Conservation (phyloP, 30 jellyfish, hydroid and myxozoan genomes). For the Pseudorhiza aurosa region DNA sequence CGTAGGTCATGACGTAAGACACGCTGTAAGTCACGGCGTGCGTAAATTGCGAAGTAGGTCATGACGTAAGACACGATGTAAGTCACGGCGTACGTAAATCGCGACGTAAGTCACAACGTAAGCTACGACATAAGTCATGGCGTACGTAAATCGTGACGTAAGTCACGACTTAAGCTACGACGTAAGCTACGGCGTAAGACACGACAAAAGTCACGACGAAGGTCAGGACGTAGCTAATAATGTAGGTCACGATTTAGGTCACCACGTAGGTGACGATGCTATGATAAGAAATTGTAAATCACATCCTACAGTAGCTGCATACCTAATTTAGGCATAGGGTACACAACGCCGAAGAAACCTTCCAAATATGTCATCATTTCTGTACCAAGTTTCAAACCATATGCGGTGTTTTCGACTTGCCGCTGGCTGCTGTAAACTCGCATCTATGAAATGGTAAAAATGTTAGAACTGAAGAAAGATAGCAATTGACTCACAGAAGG, state of each 20-base stretch:
- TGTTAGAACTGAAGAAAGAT: no score
- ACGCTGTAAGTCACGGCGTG: neutral
- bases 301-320: no score
- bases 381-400: conserved; percentile 64
- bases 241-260: no score
- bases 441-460: conserved; percentile 50
- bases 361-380: conserved; percentile 82
- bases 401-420: conserved; percentile 64
- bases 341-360: conserved; percentile 62
- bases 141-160: neutral
- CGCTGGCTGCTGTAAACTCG: conserved; percentile 84
- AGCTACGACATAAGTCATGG: no score
- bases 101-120: neutral
- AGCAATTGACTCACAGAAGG: no score
- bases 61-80: neutral
- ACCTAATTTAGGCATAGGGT: conserved; percentile 97
- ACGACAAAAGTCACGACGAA: no score
- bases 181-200: no score
- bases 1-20: neutral
- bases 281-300: no score
- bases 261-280: no score
- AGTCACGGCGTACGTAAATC: neutral
- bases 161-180: neutral
- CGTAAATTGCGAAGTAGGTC: neutral
- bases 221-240: no score